Evolutionary conservation across 2,888 invertebrate genomes (phyloP).

Genomic region (Eucera pruinosa): DNA sequence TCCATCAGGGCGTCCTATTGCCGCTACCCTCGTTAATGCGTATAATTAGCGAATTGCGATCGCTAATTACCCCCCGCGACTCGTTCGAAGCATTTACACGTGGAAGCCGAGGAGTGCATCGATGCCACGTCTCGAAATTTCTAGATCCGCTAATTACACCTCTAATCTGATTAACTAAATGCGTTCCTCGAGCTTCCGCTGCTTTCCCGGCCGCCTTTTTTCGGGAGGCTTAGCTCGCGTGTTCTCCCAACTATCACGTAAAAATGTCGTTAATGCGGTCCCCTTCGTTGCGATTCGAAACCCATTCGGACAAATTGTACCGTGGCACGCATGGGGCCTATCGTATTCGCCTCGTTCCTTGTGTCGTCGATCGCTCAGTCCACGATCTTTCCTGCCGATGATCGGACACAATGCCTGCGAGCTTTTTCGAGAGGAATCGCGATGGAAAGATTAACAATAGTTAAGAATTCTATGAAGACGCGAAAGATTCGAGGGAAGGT

Average conservation of each 20-base stretch:
- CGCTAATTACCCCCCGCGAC: slow-evolving; percentile 56
- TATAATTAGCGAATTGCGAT: slow-evolving; percentile 64
- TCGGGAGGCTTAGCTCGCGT: slow-evolving; percentile 30
- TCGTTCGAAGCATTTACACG: slow-evolving; percentile 16
- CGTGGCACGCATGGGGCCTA: slow-evolving; percentile 60
- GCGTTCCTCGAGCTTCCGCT: slow-evolving; percentile 3
- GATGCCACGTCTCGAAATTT: slow-evolving; percentile 44
- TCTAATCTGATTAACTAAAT: slow-evolving; percentile 67
- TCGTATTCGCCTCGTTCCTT: slow-evolving; percentile 19
- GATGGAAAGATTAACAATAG: neutral
- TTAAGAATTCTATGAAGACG: slow-evolving; percentile 31
- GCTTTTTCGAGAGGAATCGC: neutral
- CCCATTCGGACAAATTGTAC: slow-evolving; percentile 69
- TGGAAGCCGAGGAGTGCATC: neutral
- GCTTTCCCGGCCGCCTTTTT: slow-evolving; percentile 20
- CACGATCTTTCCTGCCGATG: neutral
- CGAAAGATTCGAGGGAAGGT: slow-evolving; percentile 58
- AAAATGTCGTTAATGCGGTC: slow-evolving; percentile 75
- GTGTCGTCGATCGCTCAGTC: slow-evolving; percentile 17
- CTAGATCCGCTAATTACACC: slow-evolving; percentile 63
- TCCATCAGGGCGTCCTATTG: slow-evolving; percentile 59
- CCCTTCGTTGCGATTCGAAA: slow-evolving; percentile 62
- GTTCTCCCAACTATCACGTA: slow-evolving; percentile 66
- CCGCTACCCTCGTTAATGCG: slow-evolving; percentile 61
- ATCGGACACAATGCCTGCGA: too few species aligned